These are phyloP conservation scores for Actinia equina DNA, from an alignment of 64 coral and sea anemone species.

Conservation along the genomic window DNA sequence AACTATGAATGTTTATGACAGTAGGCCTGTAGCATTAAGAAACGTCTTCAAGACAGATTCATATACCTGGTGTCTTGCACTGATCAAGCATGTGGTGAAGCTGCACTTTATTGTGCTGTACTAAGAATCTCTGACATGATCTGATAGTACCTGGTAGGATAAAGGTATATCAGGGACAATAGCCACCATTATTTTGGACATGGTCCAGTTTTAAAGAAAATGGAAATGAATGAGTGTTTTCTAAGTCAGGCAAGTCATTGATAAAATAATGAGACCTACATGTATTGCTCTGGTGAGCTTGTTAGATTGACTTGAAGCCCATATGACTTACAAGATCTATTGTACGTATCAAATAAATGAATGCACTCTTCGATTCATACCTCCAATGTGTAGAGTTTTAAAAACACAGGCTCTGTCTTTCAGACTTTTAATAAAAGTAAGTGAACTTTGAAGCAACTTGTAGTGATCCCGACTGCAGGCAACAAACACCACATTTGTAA, in stretches of 20 bases:
- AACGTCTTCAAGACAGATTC: neutral
- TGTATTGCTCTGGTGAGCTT: no score
- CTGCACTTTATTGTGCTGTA: slow-evolving; percentile 83
- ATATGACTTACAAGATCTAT: no score
- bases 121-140: slow-evolving; percentile 90
- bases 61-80: slow-evolving; percentile 84
- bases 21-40: no score
- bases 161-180: neutral
- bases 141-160: slow-evolving; percentile 68
- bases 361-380: slow-evolving; percentile 19
- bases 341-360: neutral
- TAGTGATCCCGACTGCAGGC: slow-evolving; percentile 76
- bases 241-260: no score
- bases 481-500: slow-evolving; percentile 77
- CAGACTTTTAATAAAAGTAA: slow-evolving; percentile 75
- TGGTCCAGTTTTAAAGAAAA: no score
- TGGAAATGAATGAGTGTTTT: no score
- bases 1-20: no score
- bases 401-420: slow-evolving; percentile 46
- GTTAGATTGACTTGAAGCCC: no score
- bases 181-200: no score
- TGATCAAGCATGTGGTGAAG: slow-evolving; percentile 47
- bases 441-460: slow-evolving; percentile 72
- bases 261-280: neutral
- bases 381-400: slow-evolving; percentile 75